phyloP scores from a whole-genome alignment of 2,797 vertebrate genomes.

The Cyclopterus lumpus region DNA sequence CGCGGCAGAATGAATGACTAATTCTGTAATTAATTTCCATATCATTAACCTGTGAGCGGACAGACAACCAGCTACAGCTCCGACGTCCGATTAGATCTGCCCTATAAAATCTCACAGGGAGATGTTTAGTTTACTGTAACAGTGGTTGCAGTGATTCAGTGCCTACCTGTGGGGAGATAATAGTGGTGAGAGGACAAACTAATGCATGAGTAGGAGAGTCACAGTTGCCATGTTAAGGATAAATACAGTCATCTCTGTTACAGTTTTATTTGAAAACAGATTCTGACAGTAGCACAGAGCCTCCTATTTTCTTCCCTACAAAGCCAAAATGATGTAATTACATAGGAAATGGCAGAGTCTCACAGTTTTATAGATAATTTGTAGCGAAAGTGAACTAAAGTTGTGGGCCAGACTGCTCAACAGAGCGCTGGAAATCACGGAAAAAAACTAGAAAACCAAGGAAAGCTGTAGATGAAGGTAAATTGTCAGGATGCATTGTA shows the following conservation, averaged over 20 bases:
- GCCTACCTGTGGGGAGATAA: slow-evolving; percentile 43
- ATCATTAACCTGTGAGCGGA: slow-evolving; percentile 47
- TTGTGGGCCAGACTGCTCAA: no score
- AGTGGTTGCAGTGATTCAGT: slow-evolving; percentile 9
- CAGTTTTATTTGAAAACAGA: not conserved
- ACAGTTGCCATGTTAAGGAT: not conserved
- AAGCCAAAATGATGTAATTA: not conserved
- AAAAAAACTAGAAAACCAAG: no score
- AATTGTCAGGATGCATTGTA: not conserved
- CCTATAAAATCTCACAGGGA: slow-evolving; percentile 3
- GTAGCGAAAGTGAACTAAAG: no score
- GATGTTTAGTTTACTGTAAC: slow-evolving; percentile 1
- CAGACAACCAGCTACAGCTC: slow-evolving; percentile 9
- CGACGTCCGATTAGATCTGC: slow-evolving; percentile 26
- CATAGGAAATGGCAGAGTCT: not conserved
- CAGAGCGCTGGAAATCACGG: no score
- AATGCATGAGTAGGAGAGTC: not conserved
- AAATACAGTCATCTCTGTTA: not conserved
- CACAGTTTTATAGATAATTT: no score
- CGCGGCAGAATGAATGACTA: slow-evolving; percentile 43
- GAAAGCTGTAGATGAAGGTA: not conserved
- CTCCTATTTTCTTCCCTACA: not conserved
- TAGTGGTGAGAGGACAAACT: slow-evolving; percentile 12
- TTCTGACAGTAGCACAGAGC: not conserved
- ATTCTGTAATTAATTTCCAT: slow-evolving; percentile 43